phyloP scores from a whole-genome alignment of 2,888 invertebrate genomes.

The Pseudococcus viburni region DNA sequence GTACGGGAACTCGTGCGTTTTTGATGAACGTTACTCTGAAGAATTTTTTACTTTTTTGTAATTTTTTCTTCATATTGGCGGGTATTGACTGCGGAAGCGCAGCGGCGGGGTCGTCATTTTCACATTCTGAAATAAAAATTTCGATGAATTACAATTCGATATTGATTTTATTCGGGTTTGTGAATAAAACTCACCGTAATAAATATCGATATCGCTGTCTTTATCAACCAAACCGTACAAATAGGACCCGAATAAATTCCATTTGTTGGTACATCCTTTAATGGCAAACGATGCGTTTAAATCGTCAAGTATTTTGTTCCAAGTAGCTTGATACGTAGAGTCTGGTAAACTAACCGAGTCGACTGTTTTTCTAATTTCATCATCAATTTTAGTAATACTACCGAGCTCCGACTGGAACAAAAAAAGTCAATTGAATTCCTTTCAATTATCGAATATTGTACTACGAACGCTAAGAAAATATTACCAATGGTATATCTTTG shows the following conservation, averaged over 20 bases:
- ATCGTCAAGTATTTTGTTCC: background rate
- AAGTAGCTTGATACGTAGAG: too few species aligned
- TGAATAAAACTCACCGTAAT: background rate
- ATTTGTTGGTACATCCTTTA: background rate
- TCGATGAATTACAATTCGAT: background rate
- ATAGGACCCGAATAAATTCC: background rate
- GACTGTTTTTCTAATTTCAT: too few species aligned
- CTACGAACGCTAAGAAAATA: too few species aligned
- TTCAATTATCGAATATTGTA: too few species aligned
- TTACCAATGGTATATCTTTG: too few species aligned
- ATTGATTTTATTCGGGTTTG: background rate
- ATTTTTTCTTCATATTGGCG: background rate
- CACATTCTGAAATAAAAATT: background rate
- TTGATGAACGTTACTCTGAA: background rate
- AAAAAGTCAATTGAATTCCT: too few species aligned
- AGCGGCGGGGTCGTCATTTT: background rate
- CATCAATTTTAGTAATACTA: too few species aligned
- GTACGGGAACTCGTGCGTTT: background rate
- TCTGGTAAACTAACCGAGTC: too few species aligned
- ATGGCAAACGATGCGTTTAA: background rate
- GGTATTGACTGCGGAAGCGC: background rate
- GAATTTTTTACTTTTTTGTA: background rate
- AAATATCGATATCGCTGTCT: background rate
- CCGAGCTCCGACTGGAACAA: too few species aligned
- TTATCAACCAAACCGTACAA: background rate